Conservation (phyloP, 2,888 invertebrate species). For the Coronaproctus castanopsis region DNA sequence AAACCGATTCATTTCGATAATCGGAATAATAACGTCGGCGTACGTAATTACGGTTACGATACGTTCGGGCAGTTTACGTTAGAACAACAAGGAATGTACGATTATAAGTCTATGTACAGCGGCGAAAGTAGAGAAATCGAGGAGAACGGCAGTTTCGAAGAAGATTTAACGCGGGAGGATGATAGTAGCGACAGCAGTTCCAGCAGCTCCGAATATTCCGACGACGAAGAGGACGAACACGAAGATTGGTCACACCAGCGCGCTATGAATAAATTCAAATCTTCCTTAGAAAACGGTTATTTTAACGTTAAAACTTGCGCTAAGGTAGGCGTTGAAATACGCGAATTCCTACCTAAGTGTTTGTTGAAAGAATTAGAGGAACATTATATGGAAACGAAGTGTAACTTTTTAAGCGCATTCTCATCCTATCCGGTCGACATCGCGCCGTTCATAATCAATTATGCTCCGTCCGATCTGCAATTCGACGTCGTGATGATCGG, state of each 20-base stretch:
- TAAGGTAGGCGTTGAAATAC: not conserved
- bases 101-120: too few species aligned
- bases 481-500: slow-evolving; percentile 3
- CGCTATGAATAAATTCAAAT: not conserved
- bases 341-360: slow-evolving; percentile 3
- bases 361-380: not conserved
- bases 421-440: slow-evolving; percentile 3
- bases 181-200: not conserved
- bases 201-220: not conserved
- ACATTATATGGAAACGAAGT: slow-evolving; percentile 4
- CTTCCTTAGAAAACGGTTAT: not conserved
- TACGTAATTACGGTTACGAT: too few species aligned
- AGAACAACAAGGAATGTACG: too few species aligned
- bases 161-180: too few species aligned
- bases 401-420: not conserved
- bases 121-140: not conserved
- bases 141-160: not conserved
- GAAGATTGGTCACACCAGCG: not conserved
- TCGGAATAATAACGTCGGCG: too few species aligned
- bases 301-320: not conserved
- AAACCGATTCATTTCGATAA: too few species aligned
- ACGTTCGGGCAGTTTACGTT: too few species aligned
- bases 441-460: slow-evolving; percentile 1
- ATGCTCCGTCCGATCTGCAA: not conserved
- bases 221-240: not conserved